These are phyloP conservation scores for Leguminivora glycinivorella DNA, from an alignment of 1,140 invertebrate species.

Conservation along the genomic window DNA sequence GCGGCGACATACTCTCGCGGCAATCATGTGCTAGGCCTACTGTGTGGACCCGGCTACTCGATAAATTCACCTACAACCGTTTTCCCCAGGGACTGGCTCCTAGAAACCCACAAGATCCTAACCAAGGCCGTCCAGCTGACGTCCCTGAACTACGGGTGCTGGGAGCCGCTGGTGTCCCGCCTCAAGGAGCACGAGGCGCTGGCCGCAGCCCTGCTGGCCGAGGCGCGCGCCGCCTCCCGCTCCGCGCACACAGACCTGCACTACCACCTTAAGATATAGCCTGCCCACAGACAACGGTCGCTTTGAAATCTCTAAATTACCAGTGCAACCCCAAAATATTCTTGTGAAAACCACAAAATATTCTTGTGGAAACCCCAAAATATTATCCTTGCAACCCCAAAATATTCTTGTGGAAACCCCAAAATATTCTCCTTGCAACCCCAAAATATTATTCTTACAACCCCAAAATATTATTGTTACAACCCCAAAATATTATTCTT, in stretches of 20 bases:
- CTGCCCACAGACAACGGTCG: not conserved
- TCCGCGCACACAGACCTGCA: conserved; percentile 58
- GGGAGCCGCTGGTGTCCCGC: conserved; percentile 55
- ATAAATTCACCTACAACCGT: no score
- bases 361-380: no score
- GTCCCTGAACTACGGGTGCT: conserved; percentile 64
- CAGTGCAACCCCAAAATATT: not conserved
- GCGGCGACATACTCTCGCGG: no score
- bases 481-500: not conserved
- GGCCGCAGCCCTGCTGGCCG: conserved; percentile 47
- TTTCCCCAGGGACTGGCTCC: conserved; percentile 59
- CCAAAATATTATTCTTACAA: no score
- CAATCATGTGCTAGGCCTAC: no score
- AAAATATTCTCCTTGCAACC: not conserved
- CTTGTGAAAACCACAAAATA: not conserved
- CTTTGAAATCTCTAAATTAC: no score
- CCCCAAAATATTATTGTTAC: no score
- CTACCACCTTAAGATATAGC: conserved; percentile 64
- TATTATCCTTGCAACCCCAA: not conserved
- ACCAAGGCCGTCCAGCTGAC: conserved; percentile 64
- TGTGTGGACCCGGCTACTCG: no score
- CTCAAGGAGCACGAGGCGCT: conserved; percentile 51
- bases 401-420: not conserved
- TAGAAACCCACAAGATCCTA: conserved; percentile 66
- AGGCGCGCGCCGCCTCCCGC: conserved; percentile 42